A percentile compares a stretch with the other conserved stretches of the same genome.
Evolutionary conservation across 2,113 vertebrate species (phyloP).

Genomic region (Phylloscopus trochilus): DNA sequence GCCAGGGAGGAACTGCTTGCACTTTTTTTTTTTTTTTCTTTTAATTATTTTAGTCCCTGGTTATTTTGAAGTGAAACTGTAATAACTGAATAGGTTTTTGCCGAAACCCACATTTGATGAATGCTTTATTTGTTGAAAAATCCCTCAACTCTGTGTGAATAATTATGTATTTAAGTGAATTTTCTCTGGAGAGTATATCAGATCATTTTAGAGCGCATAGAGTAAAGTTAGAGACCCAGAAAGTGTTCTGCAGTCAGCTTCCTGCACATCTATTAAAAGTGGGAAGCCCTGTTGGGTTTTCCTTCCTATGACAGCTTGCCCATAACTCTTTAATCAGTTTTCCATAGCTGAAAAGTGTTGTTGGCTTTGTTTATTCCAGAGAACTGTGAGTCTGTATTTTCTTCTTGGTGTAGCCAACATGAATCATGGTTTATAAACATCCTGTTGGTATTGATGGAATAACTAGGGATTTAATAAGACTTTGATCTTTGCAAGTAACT

Average conservation of each 20-base stretch:
- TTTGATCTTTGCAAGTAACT: conserved; percentile 52
- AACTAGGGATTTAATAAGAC: conserved; percentile 13
- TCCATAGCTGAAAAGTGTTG: conserved; percentile 17
- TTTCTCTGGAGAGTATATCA: background rate
- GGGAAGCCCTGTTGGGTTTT: conserved; percentile 58
- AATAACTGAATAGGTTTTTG: background rate
- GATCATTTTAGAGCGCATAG: background rate
- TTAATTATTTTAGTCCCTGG: background rate
- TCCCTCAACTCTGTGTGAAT: background rate
- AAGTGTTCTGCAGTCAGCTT: conserved; percentile 23
- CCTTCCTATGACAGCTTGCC: conserved; percentile 45
- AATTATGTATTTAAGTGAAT: background rate
- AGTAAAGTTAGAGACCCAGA: conserved; percentile 12
- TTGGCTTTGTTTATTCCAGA: conserved; percentile 56
- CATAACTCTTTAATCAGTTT: conserved; percentile 60
- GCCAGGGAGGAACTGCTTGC: background rate
- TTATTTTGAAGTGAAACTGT: background rate
- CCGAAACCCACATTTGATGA: background rate
- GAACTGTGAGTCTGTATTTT: conserved; percentile 37
- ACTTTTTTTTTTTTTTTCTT: background rate
- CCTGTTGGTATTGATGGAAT: conserved; percentile 63
- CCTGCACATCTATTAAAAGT: conserved; percentile 52
- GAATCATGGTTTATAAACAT: conserved; percentile 58
- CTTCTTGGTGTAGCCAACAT: conserved; percentile 61
- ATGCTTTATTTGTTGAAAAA: background rate